phyloP scores from a whole-genome alignment of 2,113 vertebrate genomes.

The Saccopteryx bilineata region DNA sequence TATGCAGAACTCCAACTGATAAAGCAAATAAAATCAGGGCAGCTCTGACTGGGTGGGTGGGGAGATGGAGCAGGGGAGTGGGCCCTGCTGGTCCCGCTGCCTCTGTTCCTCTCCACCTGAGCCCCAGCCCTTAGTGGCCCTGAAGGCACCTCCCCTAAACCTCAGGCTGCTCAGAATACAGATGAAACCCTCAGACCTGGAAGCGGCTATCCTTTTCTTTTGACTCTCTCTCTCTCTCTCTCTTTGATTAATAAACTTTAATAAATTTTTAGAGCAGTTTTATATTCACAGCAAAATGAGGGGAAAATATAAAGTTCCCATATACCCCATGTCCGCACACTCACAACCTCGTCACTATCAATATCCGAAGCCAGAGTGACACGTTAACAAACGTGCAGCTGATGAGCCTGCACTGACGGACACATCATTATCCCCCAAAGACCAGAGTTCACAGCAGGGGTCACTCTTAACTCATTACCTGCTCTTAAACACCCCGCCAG shows the following conservation, averaged over 20 bases:
- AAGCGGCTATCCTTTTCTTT: not conserved
- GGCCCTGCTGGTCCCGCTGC: not conserved
- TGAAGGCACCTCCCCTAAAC: not conserved
- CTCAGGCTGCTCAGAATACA: not conserved
- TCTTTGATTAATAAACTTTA: not conserved
- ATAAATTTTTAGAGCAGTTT: not conserved
- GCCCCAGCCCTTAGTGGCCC: not conserved
- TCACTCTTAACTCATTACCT: too few relatives aligned
- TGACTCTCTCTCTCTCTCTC: not conserved
- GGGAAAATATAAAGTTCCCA: too few relatives aligned
- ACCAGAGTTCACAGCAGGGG: not conserved
- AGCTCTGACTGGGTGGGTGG: accelerated
- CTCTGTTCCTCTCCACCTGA: not conserved
- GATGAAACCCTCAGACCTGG: not conserved
- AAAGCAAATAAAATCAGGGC: not conserved
- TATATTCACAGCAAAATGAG: not conserved
- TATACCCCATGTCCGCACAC: accelerated
- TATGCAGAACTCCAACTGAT: not conserved
- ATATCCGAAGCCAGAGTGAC: accelerated
- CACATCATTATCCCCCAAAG: accelerated
- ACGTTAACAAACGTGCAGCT: accelerated
- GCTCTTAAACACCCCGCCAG: not conserved
- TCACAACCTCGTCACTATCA: not conserved
- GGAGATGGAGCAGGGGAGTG: accelerated
- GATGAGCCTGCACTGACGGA: accelerated